A percentile compares a stretch with the other conserved stretches of the same genome.
Evolutionary conservation across 2,888 invertebrate species (phyloP).

Genomic region (Andrena dorsata): DNA sequence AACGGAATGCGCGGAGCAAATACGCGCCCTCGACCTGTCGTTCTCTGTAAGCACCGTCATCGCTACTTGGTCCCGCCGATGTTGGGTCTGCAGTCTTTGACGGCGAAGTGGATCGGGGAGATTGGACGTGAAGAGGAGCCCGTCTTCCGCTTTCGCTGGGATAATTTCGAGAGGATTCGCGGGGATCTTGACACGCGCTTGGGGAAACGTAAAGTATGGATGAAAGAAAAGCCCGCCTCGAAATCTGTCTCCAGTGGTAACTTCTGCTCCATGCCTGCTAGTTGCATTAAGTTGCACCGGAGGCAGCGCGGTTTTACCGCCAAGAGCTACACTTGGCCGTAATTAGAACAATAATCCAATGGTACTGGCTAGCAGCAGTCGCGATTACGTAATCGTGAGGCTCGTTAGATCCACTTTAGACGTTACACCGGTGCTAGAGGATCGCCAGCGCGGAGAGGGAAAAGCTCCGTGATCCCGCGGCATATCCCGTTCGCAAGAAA

Average conservation of each 20-base stretch:
- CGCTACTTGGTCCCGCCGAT: neutral
- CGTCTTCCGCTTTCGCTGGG: neutral
- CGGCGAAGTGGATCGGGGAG: neutral
- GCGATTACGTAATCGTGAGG: neutral
- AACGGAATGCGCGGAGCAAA: neutral
- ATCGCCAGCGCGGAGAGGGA: neutral
- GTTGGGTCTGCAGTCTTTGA: neutral
- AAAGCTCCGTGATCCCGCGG: neutral
- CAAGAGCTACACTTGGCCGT: too few species aligned
- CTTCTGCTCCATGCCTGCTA: too few species aligned
- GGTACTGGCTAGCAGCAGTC: neutral
- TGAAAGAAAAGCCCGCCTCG: too few species aligned
- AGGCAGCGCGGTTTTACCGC: too few species aligned
- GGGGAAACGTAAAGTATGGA: too few species aligned
- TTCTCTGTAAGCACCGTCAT: neutral
- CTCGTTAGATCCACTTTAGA: neutral
- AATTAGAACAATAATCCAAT: conserved; percentile 2
- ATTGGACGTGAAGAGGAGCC: neutral
- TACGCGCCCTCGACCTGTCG: neutral
- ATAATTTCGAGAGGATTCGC: neutral
- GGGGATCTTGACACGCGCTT: too few species aligned
- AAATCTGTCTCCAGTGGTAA: too few species aligned
- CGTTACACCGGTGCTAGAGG: neutral
- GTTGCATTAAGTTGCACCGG: too few species aligned
- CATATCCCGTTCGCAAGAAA: neutral